Conservation (phyloP, 2,888 invertebrate species). For the Trissolcus brochymenae region DNA sequence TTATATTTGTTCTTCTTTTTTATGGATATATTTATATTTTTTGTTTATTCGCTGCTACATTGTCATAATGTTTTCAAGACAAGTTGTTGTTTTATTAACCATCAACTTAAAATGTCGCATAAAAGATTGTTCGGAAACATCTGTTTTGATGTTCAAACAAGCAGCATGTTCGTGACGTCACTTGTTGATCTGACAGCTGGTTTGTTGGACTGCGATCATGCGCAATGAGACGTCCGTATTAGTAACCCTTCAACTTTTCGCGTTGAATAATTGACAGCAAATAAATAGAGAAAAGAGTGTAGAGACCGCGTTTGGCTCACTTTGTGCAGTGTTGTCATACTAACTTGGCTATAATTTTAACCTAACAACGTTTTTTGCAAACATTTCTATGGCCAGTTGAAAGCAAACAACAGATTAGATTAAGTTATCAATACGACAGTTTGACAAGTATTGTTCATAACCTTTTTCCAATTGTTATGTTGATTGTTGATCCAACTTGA, state of each 20-base stretch:
- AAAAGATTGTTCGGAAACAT: too few relatives aligned
- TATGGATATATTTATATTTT: too few relatives aligned
- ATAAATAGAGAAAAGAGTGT: constrained; percentile 1
- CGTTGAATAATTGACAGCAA: constrained; percentile 4
- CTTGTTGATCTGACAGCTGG: background rate
- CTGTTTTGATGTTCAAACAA: too few relatives aligned
- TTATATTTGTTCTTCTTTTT: too few relatives aligned
- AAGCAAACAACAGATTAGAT: background rate
- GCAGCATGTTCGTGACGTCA: background rate
- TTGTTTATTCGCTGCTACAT: too few relatives aligned
- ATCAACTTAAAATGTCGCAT: too few relatives aligned
- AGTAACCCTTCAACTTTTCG: constrained; percentile 1
- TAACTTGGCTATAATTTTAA: background rate
- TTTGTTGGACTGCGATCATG: constrained; percentile 1
- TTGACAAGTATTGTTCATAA: background rate
- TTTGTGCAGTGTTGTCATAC: background rate
- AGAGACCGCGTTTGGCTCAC: background rate
- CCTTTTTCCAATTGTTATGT: background rate
- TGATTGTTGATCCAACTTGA: background rate
- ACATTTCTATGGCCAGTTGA: background rate
- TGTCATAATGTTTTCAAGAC: too few relatives aligned
- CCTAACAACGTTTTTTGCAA: background rate
- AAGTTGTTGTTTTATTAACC: too few relatives aligned
- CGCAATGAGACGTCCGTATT: background rate
- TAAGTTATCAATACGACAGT: background rate